Base-by-base conservation (phyloP, 92 coral and sea anemone species). In the Zoanthus gigantus region DNA sequence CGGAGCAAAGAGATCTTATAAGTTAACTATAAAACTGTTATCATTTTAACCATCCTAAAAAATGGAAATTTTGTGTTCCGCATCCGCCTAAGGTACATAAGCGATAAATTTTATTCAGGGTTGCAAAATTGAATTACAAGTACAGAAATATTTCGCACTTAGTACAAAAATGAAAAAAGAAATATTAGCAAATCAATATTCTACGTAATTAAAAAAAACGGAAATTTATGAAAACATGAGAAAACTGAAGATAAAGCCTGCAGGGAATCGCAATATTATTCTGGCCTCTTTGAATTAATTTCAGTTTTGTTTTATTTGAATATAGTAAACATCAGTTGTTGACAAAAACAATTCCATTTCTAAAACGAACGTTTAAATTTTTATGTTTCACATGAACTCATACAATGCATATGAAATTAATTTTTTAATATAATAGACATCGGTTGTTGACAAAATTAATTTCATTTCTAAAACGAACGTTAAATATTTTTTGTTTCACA, bases 371-470 rank as follows among this genome's bases (percentile, higher is more conserved):
- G 16, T 60, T 15, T 48, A 58, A 58, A 69, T 0, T 6, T 14
- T 17, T 23, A 3, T 6, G 2, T 30, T 47, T 50, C 56, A 50
- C 0, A 50, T 50, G 72, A 60, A 42, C n/a, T 23, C 37, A 7
- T 14, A 6, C 3, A 8, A 5, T 15, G 83, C 72, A 34, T 69
- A 52, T 79, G 83, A 48, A 45, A 13, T 23, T 23, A 23, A 23
- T 23, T 23, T 60, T 79, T 79, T 47, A 68, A 79, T 42, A 57
- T 42, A 60, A 79, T 34, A 79, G 57, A 57, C 54, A 60, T 61
- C 13, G 57, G 12, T 31, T 79, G 83, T 79, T 79, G 83, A 79
- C 83, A 60, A 34, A 57, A 60, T 17, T 16, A 18, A 44, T 28
- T 31, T 34, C 29, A 1, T 69, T 52, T 34, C 71, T 46, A 48